Base-by-base conservation (phyloP, 1,140 invertebrate genomes). In the Cyphomyrmex costatus region DNA sequence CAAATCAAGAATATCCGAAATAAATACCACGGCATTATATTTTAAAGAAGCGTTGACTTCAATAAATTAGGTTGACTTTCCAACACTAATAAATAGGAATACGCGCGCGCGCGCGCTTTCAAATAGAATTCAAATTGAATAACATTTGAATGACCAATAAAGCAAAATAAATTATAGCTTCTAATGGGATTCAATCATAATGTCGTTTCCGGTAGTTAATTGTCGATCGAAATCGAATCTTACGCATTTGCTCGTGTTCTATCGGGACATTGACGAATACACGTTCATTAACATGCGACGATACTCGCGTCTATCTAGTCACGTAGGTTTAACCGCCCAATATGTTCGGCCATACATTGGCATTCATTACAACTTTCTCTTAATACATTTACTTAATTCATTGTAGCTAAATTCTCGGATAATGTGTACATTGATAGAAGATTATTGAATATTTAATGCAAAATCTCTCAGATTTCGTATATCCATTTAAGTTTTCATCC, bases 251-350 rank as follows among this genome's bases (percentile, higher is more conserved):
- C 51, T 27, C 33, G 10, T 58, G 51, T 71, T 71, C 51, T 24
- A 53, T 3, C 19, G 51, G 14, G 79, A 73, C 66, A 73, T 60
- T 60, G 66, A 82, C 79, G 33, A 46, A 68, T 66, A 42, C 51
- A 19, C 21, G 30, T 82, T 82, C 79, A 56, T 82, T 80, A 80
- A 71, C 65, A 80, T 80, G 78, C 78, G 65, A 60, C 24, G 79
- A 82, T 82, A 58, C 33, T 27, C 51, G 53, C 66, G 36, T 82
- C 51, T 24, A 73, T 82, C 51, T 58, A 53, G 66, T 82, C 79
- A 60, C 79, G 66, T 82, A 60, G 33, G 36, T 82, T 82, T 73
- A 60, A 73, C 66, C 27, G 10, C 46, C 24, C 65, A 33, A 71
- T 36, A 36, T 79, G 30, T 82, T 12, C 66, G 49, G 5, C n/a